These are phyloP conservation scores for Cryptoblepharus egeriae DNA, from an alignment of 2,797 vertebrate genomes.

Conservation along the genomic window DNA sequence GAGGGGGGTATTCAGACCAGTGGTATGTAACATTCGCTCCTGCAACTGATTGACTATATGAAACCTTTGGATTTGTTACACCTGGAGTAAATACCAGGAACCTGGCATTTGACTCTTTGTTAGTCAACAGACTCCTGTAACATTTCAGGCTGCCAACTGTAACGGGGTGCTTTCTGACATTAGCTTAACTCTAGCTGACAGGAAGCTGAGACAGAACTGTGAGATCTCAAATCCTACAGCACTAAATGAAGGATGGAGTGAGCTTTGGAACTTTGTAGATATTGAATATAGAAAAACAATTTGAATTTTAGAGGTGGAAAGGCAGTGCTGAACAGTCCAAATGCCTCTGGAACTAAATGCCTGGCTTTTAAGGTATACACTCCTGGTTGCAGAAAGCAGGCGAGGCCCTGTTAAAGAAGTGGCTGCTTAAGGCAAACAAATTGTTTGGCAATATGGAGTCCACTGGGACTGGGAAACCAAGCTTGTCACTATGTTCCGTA, in stretches of 20 bases:
- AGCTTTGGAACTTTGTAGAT: not conserved
- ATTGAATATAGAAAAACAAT: not conserved
- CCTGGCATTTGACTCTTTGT: not conserved
- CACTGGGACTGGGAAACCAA: not conserved
- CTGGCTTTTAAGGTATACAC: not conserved
- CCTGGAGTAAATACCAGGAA: not conserved
- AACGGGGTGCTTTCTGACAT: not conserved
- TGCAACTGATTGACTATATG: not conserved
- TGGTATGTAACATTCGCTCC: not conserved
- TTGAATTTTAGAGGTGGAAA: not conserved
- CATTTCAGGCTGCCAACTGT: no score
- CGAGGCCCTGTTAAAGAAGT: no score
- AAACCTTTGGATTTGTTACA: not conserved
- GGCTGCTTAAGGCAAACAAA: not conserved
- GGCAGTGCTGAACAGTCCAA: not conserved
- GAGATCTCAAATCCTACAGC: not conserved
- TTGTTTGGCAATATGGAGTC: not conserved
- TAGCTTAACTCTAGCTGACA: not conserved
- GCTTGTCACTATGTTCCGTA: not conserved
- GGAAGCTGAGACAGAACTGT: not conserved
- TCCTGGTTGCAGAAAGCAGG: not conserved
- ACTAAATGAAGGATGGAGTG: not conserved
- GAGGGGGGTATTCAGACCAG: no score
- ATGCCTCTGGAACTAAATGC: not conserved
- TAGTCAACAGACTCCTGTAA: not conserved